A percentile compares a stretch with the other conserved stretches of the same genome.
Evolutionary conservation across 1,140 invertebrate genomes (phyloP).

Genomic region (Saccostrea echinata): DNA sequence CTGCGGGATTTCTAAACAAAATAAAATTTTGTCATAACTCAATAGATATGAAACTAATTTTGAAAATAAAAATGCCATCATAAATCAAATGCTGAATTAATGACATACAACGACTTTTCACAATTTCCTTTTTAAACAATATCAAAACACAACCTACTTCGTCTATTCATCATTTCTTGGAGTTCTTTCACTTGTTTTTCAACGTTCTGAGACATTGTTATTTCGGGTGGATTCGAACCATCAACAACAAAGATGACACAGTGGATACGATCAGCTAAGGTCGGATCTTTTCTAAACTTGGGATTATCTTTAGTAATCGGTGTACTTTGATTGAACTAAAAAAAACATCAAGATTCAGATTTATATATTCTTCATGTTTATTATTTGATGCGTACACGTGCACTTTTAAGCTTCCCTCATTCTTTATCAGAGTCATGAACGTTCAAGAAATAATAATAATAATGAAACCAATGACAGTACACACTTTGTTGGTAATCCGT

Average conservation of each 20-base stretch:
- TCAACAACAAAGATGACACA: slow-evolving; percentile 55
- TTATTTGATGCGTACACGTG: too few species aligned
- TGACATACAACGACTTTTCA: too few species aligned
- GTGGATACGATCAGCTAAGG: slow-evolving; percentile 51
- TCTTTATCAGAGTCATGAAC: too few species aligned
- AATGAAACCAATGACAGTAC: too few species aligned
- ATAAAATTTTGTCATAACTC: background rate
- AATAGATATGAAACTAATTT: too few species aligned
- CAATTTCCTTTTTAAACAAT: too few species aligned
- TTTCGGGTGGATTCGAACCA: slow-evolving; percentile 22
- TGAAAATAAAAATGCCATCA: too few species aligned
- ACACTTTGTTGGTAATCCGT: too few species aligned
- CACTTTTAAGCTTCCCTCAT: too few species aligned
- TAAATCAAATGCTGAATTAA: too few species aligned
- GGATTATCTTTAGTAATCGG: slow-evolving; percentile 44
- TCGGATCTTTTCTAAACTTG: slow-evolving; percentile 50
- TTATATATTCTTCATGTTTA: background rate
- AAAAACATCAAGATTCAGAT: background rate
- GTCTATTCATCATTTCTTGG: slow-evolving; percentile 47
- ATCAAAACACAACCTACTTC: slow-evolving; percentile 29
- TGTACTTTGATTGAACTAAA: slow-evolving; percentile 41
- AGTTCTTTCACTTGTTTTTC: slow-evolving; percentile 41
- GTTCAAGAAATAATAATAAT: too few species aligned
- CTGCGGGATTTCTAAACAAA: slow-evolving; percentile 48
- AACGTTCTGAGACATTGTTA: slow-evolving; percentile 46